A percentile compares a stretch with the other conserved stretches of the same genome.
Evolutionary conservation across 1,140 invertebrate genomes (phyloP).

Genomic region (Carposina sasakii): DNA sequence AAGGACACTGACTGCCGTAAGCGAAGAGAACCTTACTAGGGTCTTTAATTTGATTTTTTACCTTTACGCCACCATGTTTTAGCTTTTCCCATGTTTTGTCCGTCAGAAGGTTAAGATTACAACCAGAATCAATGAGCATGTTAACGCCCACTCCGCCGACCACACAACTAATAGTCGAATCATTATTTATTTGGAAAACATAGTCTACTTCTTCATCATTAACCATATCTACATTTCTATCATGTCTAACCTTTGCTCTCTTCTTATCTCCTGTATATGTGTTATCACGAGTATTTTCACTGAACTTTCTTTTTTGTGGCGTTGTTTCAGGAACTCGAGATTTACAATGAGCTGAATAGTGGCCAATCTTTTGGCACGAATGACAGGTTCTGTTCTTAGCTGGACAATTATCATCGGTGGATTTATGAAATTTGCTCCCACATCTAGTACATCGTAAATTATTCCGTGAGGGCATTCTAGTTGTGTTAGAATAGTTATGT

Average conservation of each 20-base stretch:
- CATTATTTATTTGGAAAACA: background rate
- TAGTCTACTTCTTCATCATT: slow-evolving; percentile 7
- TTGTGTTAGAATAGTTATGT: no score
- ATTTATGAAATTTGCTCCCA: no score
- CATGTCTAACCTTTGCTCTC: background rate
- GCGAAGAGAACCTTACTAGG: no score
- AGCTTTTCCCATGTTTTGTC: slow-evolving; percentile 3
- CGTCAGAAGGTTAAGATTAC: background rate
- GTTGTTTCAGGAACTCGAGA: no score
- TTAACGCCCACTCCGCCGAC: background rate
- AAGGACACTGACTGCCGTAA: no score
- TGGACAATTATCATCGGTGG: no score
- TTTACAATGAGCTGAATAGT: no score
- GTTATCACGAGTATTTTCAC: background rate
- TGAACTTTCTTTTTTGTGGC: background rate
- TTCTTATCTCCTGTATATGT: background rate
- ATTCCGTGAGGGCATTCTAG: no score
- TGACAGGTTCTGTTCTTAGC: no score
- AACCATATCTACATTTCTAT: background rate
- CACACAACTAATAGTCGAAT: background rate
- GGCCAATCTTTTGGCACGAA: no score
- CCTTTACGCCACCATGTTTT: background rate
- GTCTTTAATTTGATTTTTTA: no score
- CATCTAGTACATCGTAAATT: no score
- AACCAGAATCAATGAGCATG: slow-evolving; percentile 5